Conservation (phyloP, 1,140 invertebrate species). For the Drosophila willistoni region DNA sequence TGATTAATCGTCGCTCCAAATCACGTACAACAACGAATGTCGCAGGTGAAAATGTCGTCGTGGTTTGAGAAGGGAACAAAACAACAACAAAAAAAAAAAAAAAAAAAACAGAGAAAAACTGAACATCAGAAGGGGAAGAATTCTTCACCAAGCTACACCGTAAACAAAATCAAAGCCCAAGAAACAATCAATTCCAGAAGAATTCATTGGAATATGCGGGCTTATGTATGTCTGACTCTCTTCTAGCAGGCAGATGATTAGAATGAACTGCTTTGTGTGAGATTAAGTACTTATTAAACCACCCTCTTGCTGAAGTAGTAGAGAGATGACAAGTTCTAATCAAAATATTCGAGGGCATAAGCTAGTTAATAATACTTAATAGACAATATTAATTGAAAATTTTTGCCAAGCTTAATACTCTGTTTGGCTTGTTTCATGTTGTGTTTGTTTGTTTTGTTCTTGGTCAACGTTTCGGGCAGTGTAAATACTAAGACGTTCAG, state of each 20-base stretch:
- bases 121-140: too few relatives aligned
- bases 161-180: neutral
- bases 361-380: too few relatives aligned
- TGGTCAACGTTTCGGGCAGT: conserved; percentile 12
- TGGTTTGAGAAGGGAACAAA: neutral
- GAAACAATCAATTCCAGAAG: neutral
- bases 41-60: conserved; percentile 60
- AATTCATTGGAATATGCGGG: too few relatives aligned
- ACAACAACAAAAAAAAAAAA: neutral
- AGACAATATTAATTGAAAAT: neutral
- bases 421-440: neutral
- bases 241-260: too few relatives aligned
- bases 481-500: conserved; percentile 4
- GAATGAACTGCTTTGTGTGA: too few relatives aligned
- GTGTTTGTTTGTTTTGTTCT: neutral
- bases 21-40: conserved; percentile 73
- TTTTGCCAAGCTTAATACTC: neutral
- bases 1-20: conserved; percentile 71
- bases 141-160: neutral
- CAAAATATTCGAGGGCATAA: too few relatives aligned
- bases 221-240: too few relatives aligned
- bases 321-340: too few relatives aligned
- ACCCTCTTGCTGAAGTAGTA: too few relatives aligned
- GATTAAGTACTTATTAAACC: too few relatives aligned
- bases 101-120: neutral